Conservation (phyloP, 2,113 vertebrate genomes). For the Dendropsophus ebraccatus region DNA sequence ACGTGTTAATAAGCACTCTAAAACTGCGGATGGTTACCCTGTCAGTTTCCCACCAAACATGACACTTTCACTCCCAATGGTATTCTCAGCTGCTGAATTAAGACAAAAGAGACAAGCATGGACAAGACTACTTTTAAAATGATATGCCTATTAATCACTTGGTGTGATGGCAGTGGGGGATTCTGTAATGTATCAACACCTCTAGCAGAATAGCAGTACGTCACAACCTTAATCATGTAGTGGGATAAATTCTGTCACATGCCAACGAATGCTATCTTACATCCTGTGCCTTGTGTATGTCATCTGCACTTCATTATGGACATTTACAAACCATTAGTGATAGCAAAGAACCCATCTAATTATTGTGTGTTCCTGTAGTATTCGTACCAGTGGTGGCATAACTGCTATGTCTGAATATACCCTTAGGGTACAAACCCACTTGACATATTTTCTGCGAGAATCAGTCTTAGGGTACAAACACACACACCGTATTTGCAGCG, state of each 20-base stretch:
- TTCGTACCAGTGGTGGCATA: no score
- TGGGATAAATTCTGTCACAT: slow-evolving; percentile 34
- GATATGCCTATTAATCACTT: slow-evolving; percentile 35
- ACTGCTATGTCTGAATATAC: no score
- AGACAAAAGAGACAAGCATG: slow-evolving; percentile 33
- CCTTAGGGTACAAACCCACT: no score
- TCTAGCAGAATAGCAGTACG: slow-evolving; percentile 14
- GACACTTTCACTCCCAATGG: slow-evolving; percentile 35
- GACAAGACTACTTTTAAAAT: slow-evolving; percentile 20
- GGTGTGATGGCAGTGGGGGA: slow-evolving; percentile 25
- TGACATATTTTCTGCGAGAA: no score
- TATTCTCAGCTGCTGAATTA: slow-evolving; percentile 18
- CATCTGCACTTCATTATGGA: slow-evolving; percentile 43
- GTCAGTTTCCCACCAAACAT: slow-evolving; percentile 26
- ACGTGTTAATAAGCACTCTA: slow-evolving; percentile 52
- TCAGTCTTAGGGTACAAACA: no score
- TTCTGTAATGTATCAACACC: slow-evolving; percentile 32
- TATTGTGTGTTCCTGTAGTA: no score
- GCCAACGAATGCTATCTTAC: slow-evolving; percentile 11
- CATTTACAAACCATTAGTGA: slow-evolving; percentile 10
- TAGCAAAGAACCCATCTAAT: background rate
- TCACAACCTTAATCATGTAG: slow-evolving; percentile 41
- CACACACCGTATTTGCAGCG: no score
- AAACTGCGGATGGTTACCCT: slow-evolving; percentile 17
- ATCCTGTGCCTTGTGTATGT: slow-evolving; percentile 34